Conservation (phyloP, 1,140 invertebrate genomes). For the Nasonia vitripennis region DNA sequence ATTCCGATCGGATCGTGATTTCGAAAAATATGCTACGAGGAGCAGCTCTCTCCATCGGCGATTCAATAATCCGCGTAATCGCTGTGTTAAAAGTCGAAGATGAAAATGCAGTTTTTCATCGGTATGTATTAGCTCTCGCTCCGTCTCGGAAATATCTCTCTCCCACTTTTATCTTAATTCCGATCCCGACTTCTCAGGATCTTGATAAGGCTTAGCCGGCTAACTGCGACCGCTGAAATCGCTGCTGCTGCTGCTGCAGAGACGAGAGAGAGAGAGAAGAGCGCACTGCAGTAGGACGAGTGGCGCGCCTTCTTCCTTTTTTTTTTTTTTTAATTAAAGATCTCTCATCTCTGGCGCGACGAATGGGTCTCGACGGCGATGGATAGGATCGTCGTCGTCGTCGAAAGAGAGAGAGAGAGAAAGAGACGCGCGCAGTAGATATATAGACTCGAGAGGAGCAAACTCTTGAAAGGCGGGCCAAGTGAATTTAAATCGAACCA, state of each 20-base stretch:
- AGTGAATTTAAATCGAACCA: conserved; percentile 49
- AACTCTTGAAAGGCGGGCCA: conserved; percentile 43
- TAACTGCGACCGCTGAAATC: conserved; percentile 18
- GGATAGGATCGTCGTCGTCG: neutral
- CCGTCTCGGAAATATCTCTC: neutral
- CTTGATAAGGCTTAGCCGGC: conserved; percentile 10
- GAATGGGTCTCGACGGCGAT: neutral
- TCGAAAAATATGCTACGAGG: neutral
- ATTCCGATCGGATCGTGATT: neutral
- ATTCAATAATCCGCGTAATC: no score
- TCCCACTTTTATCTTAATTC: neutral
- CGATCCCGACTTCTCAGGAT: conserved; percentile 6
- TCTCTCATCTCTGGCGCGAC: neutral
- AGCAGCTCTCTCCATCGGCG: no score
- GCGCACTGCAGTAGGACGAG: neutral
- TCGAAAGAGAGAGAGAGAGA: neutral
- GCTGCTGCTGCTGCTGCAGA: neutral
- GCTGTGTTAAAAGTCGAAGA: neutral
- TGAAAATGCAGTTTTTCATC: conserved; percentile 21
- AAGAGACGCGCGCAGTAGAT: neutral
- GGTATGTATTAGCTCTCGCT: conserved; percentile 14
- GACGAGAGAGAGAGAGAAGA: neutral
- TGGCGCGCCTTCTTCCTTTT: neutral
- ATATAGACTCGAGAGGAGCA: conserved; percentile 10
- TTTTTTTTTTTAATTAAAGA: conserved; percentile 31